Conservation (phyloP, 2,888 invertebrate genomes). For the Dryococelus australis region DNA sequence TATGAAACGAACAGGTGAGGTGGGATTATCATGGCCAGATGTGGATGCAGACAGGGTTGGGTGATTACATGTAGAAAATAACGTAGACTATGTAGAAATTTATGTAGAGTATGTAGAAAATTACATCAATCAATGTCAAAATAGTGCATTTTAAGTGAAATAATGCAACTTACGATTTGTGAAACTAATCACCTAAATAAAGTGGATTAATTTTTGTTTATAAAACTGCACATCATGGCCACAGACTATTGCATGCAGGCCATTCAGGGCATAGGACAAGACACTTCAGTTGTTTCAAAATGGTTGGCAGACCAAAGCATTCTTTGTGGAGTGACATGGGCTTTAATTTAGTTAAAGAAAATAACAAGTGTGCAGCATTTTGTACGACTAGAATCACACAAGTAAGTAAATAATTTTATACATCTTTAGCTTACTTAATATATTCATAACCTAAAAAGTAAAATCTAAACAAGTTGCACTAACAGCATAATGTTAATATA, state of each 20-base stretch:
- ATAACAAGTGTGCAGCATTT: too few species aligned
- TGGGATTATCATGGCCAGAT: too few species aligned
- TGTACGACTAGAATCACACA: too few species aligned
- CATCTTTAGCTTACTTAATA: not conserved
- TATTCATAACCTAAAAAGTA: not conserved
- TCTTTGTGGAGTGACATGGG: too few species aligned
- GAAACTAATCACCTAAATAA: not conserved
- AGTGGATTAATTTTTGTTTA: not conserved
- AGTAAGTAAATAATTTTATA: not conserved
- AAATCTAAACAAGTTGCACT: not conserved
- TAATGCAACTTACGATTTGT: not conserved
- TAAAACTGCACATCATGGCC: too few species aligned
- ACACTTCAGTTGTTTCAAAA: too few species aligned
- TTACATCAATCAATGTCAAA: not conserved
- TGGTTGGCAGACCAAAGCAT: too few species aligned
- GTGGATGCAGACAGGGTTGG: too few species aligned
- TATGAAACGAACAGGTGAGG: too few species aligned
- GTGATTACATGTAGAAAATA: constrained; percentile 5
- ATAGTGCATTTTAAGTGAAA: not conserved
- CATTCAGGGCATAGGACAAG: too few species aligned
- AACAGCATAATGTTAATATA: not conserved
- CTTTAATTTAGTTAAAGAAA: too few species aligned
- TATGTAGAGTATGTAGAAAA: constrained; percentile 11
- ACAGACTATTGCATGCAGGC: too few species aligned
- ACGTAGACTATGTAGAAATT: not conserved